Conservation (phyloP, 2,888 invertebrate species). For the Leucoma salicis region DNA sequence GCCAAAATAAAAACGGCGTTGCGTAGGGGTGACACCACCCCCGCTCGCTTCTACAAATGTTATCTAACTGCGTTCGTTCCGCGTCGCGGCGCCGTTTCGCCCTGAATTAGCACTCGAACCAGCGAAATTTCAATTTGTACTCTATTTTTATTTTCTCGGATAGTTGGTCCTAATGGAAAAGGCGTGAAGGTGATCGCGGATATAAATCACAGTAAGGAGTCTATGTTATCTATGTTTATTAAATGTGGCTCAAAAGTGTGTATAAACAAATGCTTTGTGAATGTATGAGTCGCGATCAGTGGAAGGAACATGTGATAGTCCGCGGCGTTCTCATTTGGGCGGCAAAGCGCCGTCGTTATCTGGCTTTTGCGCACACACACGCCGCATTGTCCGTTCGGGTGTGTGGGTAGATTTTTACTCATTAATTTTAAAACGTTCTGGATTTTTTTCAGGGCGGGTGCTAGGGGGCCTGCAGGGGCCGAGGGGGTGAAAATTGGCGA, state of each 20-base stretch:
- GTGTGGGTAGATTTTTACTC: conserved; percentile 83
- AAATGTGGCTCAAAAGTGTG: conserved; percentile 3
- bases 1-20: conserved; percentile 81
- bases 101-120: conserved; percentile 72
- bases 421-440: conserved; percentile 83
- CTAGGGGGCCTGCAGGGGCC: conserved; percentile 62
- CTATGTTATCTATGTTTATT: conserved; percentile 16
- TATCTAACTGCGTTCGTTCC: conserved; percentile 80
- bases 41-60: conserved; percentile 76
- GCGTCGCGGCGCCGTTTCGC: conserved; percentile 67
- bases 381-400: conserved; percentile 62
- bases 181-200: conserved; percentile 54
- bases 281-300: conserved; percentile 13
- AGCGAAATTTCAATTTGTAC: conserved; percentile 77
- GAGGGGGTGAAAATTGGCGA: conserved; percentile 78
- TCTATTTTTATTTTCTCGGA: conserved; percentile 73
- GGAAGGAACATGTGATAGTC: conserved; percentile 35
- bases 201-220: conserved; percentile 33
- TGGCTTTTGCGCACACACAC: conserved; percentile 63
- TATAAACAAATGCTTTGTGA: too few species aligned
- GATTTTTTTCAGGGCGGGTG: conserved; percentile 82
- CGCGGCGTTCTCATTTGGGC: conserved; percentile 40
- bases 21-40: conserved; percentile 78
- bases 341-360: conserved; percentile 69
- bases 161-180: conserved; percentile 69